Base-by-base conservation (phyloP, 1,140 invertebrate genomes). In the Drosophila mauritiana region DNA sequence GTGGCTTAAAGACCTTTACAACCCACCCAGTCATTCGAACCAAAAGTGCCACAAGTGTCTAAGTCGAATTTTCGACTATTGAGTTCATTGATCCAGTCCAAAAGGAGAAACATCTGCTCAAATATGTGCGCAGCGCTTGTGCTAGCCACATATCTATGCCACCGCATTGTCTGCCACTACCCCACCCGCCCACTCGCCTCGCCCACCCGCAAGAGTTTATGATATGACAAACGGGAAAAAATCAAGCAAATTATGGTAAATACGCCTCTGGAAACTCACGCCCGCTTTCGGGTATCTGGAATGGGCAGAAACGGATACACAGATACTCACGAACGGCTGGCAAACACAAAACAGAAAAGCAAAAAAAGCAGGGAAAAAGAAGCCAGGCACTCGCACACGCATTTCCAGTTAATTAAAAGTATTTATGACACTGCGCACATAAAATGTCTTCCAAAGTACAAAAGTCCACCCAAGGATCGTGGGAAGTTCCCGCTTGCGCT, bases 341-440 rank as follows among this genome's bases (percentile, higher is more conserved):
- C 42, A 20, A 20, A 20, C 15, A 42, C 13, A 40, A 15, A 15
- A 31, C 31, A 31, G 8, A 31, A 31, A 10, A 10, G 7, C 31
- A 31, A 8, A 8, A 39, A 37, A 12, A 37, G 27, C 36, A 11
- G 17, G 20, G 3, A 43, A n/a, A 46, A 27, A 57, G 36, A 37
- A 36, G n/a, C 13, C 51, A 70, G 51, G 36, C 65, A 57, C 43
- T 48, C 40, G 22, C 69, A 25, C 40, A 53, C 64, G 68, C 81
- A 80, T 67, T 85, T 84, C 67, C 81, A 84, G 81, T 85, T 84
- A 84, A 84, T 84, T 84, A 84, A 84, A 84, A 84, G 81, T 84
- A 84, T 84, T 84, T 84, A 85, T 84, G 81, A 85, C 80, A 82
- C 73, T 81, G 65, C 54, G 54, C 39, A 54, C 57, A 74, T 68